A percentile compares a stretch with the other conserved stretches of the same genome.
phyloP scores from a whole-genome alignment of 1,140 invertebrate species.

The Leguminivora glycinivorella region DNA sequence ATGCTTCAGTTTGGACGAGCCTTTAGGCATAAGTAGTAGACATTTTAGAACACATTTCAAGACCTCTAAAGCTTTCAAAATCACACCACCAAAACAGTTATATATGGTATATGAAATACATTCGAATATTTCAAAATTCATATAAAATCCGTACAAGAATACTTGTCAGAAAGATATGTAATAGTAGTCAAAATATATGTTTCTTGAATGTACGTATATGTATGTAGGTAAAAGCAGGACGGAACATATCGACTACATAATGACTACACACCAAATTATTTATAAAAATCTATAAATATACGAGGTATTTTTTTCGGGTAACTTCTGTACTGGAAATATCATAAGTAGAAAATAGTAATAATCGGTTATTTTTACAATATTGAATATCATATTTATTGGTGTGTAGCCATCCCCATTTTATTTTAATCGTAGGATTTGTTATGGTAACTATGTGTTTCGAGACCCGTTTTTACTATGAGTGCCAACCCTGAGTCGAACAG shows the following conservation, averaged over 20 bases:
- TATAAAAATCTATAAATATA: conserved; percentile 18
- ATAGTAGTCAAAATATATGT: conserved; percentile 50
- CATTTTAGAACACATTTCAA: conserved; percentile 1
- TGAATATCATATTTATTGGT: conserved; percentile 29
- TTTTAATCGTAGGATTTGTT: conserved; percentile 56
- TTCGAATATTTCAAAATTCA: conserved; percentile 22
- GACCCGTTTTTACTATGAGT: conserved; percentile 62
- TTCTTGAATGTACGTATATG: conserved; percentile 34
- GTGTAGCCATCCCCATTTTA: conserved; percentile 38
- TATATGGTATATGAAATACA: not conserved
- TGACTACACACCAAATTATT: conserved; percentile 44
- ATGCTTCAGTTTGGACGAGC: not conserved
- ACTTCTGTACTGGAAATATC: conserved; percentile 3
- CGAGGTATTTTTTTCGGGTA: not conserved
- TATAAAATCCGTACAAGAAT: conserved; percentile 46
- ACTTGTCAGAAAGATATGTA: conserved; percentile 36
- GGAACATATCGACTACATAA: conserved; percentile 46
- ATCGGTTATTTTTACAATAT: not conserved
- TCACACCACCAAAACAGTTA: conserved; percentile 2
- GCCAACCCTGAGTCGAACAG: conserved; percentile 42
- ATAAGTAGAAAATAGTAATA: not conserved
- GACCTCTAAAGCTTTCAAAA: conserved; percentile 12
- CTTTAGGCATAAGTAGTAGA: conserved; percentile 4
- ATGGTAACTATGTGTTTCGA: conserved; percentile 74
- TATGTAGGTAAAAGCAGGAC: conserved; percentile 48